These are phyloP conservation scores for Tapirus indicus DNA, from an alignment of 2,797 vertebrate species.

Conservation along the genomic window DNA sequence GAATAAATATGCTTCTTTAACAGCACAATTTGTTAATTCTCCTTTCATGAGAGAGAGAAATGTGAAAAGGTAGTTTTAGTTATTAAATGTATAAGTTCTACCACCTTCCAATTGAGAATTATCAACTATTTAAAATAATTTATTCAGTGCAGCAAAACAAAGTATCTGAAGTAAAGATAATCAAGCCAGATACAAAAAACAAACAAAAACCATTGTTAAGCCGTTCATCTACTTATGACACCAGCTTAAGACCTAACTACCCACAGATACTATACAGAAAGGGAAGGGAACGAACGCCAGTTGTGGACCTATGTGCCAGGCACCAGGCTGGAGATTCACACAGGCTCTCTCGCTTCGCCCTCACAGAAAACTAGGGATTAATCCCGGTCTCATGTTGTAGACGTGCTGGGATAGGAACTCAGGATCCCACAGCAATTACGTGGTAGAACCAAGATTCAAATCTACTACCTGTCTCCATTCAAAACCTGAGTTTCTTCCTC, in stretches of 20 bases:
- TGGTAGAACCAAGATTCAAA: neutral
- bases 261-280: neutral
- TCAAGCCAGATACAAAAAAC: neutral
- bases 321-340: neutral
- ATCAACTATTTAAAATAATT: conserved; percentile 17
- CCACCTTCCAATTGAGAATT: conserved; percentile 40
- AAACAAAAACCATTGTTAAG: neutral
- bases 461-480: neutral
- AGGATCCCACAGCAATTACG: neutral
- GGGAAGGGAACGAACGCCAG: neutral
- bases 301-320: accelerated
- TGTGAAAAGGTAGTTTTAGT: conserved; percentile 26
- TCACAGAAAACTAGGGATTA: neutral
- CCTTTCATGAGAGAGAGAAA: neutral
- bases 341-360: neutral
- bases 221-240: neutral
- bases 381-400: neutral
- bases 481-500: neutral
- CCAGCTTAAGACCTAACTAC: neutral
- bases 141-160: conserved; percentile 25
- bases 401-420: neutral
- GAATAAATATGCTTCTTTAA: conserved; percentile 36
- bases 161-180: conserved; percentile 6
- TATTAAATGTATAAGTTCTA: neutral
- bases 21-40: neutral